A percentile compares a stretch with the other conserved stretches of the same genome.
These are phyloP conservation scores for Halcyon smyrnensis DNA, from an alignment of 2,797 vertebrate species.

Conservation along the genomic window DNA sequence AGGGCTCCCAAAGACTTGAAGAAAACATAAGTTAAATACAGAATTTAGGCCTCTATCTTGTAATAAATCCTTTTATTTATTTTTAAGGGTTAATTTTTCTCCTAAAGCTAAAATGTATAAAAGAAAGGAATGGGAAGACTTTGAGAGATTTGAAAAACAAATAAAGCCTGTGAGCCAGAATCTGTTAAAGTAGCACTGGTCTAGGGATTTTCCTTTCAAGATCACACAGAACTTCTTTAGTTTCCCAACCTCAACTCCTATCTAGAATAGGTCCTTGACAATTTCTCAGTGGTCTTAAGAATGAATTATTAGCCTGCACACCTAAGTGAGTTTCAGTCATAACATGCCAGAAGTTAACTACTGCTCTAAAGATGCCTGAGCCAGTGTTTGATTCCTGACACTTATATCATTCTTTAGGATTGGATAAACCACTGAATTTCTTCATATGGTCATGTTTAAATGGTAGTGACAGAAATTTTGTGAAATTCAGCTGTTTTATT, in stretches of 20 bases:
- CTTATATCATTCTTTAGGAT: not conserved
- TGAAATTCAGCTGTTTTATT: not conserved
- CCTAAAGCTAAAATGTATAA: not conserved
- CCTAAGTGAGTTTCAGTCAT: not conserved
- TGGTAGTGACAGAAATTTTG: not conserved
- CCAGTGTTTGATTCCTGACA: not conserved
- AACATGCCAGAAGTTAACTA: not conserved
- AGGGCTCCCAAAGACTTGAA: not conserved
- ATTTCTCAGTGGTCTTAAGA: not conserved
- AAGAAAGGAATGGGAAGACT: not conserved
- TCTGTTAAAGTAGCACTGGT: not conserved
- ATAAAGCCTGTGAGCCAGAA: not conserved
- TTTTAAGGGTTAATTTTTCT: constrained; percentile 5
- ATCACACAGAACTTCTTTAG: not conserved
- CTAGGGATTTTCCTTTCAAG: not conserved
- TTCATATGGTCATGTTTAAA: not conserved
- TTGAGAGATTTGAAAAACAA: not conserved
- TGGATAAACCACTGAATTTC: not conserved
- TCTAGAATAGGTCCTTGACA: not conserved
- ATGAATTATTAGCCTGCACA: not conserved
- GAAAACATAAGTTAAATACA: not conserved
- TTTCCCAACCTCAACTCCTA: not conserved
- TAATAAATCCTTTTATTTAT: not conserved
- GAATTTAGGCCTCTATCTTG: not conserved
- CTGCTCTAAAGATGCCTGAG: not conserved